phyloP scores from a whole-genome alignment of 2,888 invertebrate genomes.

The Cataglyphis livida region DNA sequence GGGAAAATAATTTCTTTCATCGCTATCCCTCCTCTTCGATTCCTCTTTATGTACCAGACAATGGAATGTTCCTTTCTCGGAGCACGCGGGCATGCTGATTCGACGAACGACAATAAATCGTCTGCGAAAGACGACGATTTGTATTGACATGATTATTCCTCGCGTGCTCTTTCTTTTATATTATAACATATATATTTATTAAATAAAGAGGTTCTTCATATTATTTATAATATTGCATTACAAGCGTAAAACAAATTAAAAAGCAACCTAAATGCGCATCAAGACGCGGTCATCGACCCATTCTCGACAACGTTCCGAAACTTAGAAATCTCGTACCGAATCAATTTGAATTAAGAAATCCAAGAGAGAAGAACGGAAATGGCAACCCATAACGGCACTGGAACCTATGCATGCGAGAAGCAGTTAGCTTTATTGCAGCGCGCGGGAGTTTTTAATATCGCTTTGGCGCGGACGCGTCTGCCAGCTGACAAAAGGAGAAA shows the following conservation, averaged over 20 bases:
- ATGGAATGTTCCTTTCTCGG: slow-evolving; percentile 48
- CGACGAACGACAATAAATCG: slow-evolving; percentile 63
- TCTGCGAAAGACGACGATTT: slow-evolving; percentile 48
- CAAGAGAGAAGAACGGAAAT: slow-evolving; percentile 64
- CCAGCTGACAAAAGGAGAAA: slow-evolving; percentile 82
- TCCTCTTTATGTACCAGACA: slow-evolving; percentile 60
- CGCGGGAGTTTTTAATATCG: slow-evolving; percentile 83
- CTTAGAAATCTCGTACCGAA: slow-evolving; percentile 50
- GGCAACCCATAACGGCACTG: slow-evolving; percentile 64
- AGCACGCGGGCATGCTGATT: slow-evolving; percentile 43
- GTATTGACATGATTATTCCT: slow-evolving; percentile 23
- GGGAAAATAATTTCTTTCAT: slow-evolving; percentile 71
- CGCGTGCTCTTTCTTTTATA: neutral
- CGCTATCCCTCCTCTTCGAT: slow-evolving; percentile 58
- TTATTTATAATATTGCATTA: neutral
- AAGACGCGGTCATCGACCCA: slow-evolving; percentile 20
- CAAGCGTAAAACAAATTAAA: neutral
- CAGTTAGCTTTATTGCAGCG: slow-evolving; percentile 83
- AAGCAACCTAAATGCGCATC: neutral
- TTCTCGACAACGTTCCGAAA: slow-evolving; percentile 39
- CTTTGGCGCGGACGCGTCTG: slow-evolving; percentile 82
- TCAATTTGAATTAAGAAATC: slow-evolving; percentile 35
- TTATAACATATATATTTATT: neutral
- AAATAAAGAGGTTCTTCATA: neutral
- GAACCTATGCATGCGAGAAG: slow-evolving; percentile 73